phyloP scores from a whole-genome alignment of 1,140 invertebrate genomes.

The Choristoneura fumiferana region DNA sequence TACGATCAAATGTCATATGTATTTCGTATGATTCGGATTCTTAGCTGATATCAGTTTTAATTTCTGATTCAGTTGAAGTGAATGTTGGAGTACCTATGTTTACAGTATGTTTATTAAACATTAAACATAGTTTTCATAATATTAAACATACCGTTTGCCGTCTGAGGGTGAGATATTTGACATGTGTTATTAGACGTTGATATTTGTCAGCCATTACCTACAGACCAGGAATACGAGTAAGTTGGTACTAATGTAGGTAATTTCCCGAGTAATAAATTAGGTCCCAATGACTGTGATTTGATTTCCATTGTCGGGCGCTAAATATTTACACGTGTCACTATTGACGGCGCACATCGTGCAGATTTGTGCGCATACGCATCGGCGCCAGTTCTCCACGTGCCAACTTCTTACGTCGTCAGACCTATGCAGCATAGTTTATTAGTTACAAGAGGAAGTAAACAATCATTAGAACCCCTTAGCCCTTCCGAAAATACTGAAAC shows the following conservation, averaged over 20 bases:
- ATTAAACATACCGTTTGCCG: too few species aligned
- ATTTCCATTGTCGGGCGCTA: background rate
- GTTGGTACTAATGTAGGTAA: too few species aligned
- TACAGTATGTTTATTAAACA: too few species aligned
- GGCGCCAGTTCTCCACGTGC: constrained; percentile 55
- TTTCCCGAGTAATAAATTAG: background rate
- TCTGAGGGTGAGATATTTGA: too few species aligned
- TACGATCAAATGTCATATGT: background rate
- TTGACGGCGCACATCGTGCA: constrained; percentile 20
- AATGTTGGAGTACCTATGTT: too few species aligned
- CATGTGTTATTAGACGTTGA: too few species aligned
- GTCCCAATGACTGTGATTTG: background rate
- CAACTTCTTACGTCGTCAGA: constrained; percentile 39
- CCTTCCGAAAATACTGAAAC: constrained; percentile 35
- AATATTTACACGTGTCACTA: constrained; percentile 26
- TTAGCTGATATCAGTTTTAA: too few species aligned
- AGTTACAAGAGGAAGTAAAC: constrained; percentile 1
- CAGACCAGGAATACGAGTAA: too few species aligned
- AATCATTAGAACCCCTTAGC: background rate
- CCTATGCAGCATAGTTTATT: constrained; percentile 1
- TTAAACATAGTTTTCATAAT: too few species aligned
- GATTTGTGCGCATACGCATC: constrained; percentile 19
- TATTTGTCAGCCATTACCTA: too few species aligned
- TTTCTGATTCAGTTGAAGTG: too few species aligned
- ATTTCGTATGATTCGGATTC: background rate